Base-by-base conservation (phyloP, 2,888 invertebrate genomes). In the Meteorus colon region DNA sequence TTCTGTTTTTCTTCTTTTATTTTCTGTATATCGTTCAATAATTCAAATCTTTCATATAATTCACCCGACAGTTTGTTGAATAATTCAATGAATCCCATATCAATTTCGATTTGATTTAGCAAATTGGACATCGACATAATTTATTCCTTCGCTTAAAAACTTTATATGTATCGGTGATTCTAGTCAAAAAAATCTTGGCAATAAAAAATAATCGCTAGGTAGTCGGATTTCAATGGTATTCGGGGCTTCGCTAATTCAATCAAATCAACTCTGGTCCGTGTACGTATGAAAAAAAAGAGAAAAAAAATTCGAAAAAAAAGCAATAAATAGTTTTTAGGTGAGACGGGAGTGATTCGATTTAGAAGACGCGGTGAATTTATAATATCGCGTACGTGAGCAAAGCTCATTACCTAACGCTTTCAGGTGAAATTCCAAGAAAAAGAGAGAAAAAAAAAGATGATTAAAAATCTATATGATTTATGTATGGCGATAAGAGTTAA, bases 161-260 rank as follows among this genome's bases (percentile, higher is more conserved):
- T 80, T 75, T 73, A 77, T 80, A 76, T 80, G 76, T 80, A 80
- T 81, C 31, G 6, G 31, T 71, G 45, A 41, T 6, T 55, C n/a
- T 55, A 80, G 81, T 82, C 82, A 82, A 80, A 67, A 75, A 80
- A 76, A 71, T 80, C 76, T 87, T 83, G 86, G 85, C 86, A 84
- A 83, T 88, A 88, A 89, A 78, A 77, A 69, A 68, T 69, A 72
- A 69, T 85, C 84, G 87, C 84, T 86, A 86, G 86, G 84, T 84
- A 85, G 83, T 82, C 67, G 65, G 70, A 75, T 72, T 55, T 79
- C 75, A 78, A 82, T 81, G 62, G 62, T 62, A 29, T 12, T 29
- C 27, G 16, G 10, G 55, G 6, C 19, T 19, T 16, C n/a, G 62
- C 62, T n/a, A 62, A 62, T 29, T 29, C 4, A 24, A 55, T 65